These are phyloP conservation scores for Stramonita haemastoma DNA, from an alignment of 2,888 invertebrate genomes.

Conservation along the genomic window DNA sequence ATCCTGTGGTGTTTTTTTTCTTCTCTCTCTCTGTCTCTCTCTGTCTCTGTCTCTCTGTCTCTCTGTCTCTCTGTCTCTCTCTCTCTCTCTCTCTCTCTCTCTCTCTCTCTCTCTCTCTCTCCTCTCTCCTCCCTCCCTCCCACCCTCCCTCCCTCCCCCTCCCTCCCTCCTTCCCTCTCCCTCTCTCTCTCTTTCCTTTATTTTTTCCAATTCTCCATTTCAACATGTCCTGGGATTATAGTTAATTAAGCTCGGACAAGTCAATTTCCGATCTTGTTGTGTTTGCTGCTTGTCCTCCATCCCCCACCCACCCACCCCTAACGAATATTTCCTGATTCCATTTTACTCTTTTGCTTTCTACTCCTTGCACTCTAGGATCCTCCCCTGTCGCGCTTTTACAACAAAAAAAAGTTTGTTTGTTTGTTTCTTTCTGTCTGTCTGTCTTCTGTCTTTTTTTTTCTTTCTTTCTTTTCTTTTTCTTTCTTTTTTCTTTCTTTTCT, in stretches of 20 bases:
- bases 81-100: neutral
- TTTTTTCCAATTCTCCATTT: neutral
- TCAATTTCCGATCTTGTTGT: neutral
- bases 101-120: neutral
- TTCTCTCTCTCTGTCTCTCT: neutral
- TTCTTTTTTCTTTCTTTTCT: neutral
- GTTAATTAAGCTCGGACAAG: neutral
- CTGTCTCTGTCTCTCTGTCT: neutral
- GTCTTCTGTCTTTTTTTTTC: neutral
- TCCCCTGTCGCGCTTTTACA: neutral
- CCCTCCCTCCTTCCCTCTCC: neutral
- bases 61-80: neutral
- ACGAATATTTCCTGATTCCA: too few species aligned
- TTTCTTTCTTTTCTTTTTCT: slow-evolving; percentile 9
- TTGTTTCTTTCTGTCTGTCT: neutral
- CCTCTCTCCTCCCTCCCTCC: neutral
- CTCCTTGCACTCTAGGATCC: neutral
- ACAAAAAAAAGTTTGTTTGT: neutral
- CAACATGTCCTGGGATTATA: neutral
- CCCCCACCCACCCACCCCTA: neutral
- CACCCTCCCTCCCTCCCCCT: neutral
- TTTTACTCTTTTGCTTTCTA: too few species aligned
- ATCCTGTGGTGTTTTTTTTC: neutral
- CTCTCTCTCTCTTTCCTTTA: neutral
- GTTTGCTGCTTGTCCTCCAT: neutral